Evolutionary conservation across 1,140 invertebrate genomes (phyloP).

Genomic region (Danaus plexippus): DNA sequence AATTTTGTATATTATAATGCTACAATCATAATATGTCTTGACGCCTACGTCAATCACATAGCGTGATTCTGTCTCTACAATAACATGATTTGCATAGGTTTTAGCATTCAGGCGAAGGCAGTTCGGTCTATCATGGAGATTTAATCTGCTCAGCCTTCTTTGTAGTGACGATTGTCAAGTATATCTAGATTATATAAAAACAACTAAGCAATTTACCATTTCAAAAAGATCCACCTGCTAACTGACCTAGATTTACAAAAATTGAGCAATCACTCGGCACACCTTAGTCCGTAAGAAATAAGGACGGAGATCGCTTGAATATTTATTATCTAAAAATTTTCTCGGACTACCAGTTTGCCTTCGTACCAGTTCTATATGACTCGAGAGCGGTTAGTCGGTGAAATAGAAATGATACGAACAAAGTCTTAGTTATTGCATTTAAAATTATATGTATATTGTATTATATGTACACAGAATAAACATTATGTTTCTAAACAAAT

Average conservation of each 20-base stretch:
- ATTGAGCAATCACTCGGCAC: neutral
- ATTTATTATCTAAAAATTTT: slow-evolving; percentile 18
- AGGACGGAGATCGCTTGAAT: slow-evolving; percentile 7
- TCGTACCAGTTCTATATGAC: slow-evolving; percentile 20
- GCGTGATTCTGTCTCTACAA: slow-evolving; percentile 6
- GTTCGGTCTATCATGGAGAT: slow-evolving; percentile 20
- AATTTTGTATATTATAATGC: slow-evolving; percentile 12
- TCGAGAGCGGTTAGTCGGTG: slow-evolving; percentile 11
- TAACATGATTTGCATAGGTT: slow-evolving; percentile 22
- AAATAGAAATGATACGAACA: slow-evolving; percentile 13
- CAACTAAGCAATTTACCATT: slow-evolving; percentile 9
- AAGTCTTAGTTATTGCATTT: too few species aligned
- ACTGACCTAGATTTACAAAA: slow-evolving; percentile 27
- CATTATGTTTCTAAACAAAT: too few species aligned
- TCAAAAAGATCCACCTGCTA: slow-evolving; percentile 26
- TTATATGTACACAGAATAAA: too few species aligned
- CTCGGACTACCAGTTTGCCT: slow-evolving; percentile 23
- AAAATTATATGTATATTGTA: too few species aligned
- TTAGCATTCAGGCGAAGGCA: slow-evolving; percentile 22
- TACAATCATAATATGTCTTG: slow-evolving; percentile 16
- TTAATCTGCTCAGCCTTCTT: slow-evolving; percentile 14
- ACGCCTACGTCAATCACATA: slow-evolving; percentile 17
- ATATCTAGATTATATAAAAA: slow-evolving; percentile 16
- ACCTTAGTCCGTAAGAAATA: slow-evolving; percentile 12
- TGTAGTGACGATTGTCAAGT: slow-evolving; percentile 9